Evolutionary conservation across 92 coral and sea anemone genomes (phyloP), one percentile per base, ranked within the genome.

Genomic region (Desmophyllum pertusum): DNA sequence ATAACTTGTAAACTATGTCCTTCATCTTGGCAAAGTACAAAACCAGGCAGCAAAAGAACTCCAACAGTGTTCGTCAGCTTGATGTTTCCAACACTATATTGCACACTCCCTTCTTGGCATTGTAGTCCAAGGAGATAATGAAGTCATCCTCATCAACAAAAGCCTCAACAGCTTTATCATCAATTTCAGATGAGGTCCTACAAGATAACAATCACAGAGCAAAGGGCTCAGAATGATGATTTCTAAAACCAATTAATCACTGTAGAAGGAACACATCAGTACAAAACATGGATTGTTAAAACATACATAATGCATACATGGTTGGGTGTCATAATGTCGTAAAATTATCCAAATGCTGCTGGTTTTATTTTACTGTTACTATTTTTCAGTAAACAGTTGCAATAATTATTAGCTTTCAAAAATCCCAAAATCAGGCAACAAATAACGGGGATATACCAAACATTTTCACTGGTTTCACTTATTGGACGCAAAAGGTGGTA

Each of bases 71-170:
- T 46, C 59, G 91, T 88, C 84, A 88, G 84, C 91, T 83, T 6
- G 53, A 52, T 63, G 83, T 31, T 70, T 77, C 87, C 13, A 90
- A 81, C 1, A 73, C 76, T 40, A 90, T 41, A 33, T 73, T 79
- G 39, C 93, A 90, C 46, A 55, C 52, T 39, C 93, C 93, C 35
- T 86, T 81, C 50, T 59, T 23, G 37, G 68, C 84, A 63, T 86
- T 70, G 62, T 90, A 90, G 82, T 85, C 84, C 81, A 90, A 62
- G 19, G 89, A 81, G 53, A 90, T 81, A 42, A 85, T 87, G 74
- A 90, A 90, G 45, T 83, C 87, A 51, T 90, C 93, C 51, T 90
- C 93, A 18, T 90, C 93, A 59, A 69, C 89, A 90, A 90, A 90
- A 57, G 57, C 65, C 61, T 77, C 67, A 1, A 90, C 75, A 33